Evolutionary conservation across 2,113 vertebrate species (phyloP), one percentile per base, ranked within the genome.

Genomic region (Amblyopsis rosae): DNA sequence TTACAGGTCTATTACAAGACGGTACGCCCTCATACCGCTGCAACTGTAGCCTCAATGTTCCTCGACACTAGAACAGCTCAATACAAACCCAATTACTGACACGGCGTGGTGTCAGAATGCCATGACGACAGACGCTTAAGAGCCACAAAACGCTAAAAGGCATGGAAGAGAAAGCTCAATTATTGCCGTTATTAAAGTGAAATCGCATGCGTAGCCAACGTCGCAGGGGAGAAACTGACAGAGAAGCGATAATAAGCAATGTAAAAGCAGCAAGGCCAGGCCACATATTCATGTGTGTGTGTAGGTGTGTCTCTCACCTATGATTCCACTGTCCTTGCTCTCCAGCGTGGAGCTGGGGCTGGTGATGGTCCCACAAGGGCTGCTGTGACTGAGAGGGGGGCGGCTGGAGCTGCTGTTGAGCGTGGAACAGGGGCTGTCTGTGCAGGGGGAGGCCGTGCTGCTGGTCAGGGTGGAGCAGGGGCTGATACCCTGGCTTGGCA

Each of bases 281-380:
- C 7, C 8, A 50, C 19, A 32, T 35, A 17, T 64, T 8, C 13
- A 5, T 54, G 6, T 54, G 16, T 26, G 13, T 57, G 16, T 26
- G 32, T 35, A 0, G 1, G 6, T 41, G 12, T 13, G 3, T 15
- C 12, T 49, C 93, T 94, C 90, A 98, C 98, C 98, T 89, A 99
- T 99, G 82, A 99, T 99, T 6, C 98, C 98, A 65, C 98, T 99
- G 94, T 99, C 98, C 89, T 97, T 98, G 94, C 98, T 99, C 92
- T 99, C 98, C 81, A 99, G 93, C 1, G 98, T 99, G 89, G 98
- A 99, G 90, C 96, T 98, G 64, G 96, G 96, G 86, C 95, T 99
- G 91, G 95, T 97, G 83, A 98, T 93, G 87, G 96, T 98, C 70
- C 95, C 96, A 46, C 94, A 95, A 87, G 96, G 96, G 84, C 97